Evolutionary conservation across 2,797 vertebrate genomes (phyloP), one percentile per base, ranked within the genome.

Genomic region (Halcyon badia): DNA sequence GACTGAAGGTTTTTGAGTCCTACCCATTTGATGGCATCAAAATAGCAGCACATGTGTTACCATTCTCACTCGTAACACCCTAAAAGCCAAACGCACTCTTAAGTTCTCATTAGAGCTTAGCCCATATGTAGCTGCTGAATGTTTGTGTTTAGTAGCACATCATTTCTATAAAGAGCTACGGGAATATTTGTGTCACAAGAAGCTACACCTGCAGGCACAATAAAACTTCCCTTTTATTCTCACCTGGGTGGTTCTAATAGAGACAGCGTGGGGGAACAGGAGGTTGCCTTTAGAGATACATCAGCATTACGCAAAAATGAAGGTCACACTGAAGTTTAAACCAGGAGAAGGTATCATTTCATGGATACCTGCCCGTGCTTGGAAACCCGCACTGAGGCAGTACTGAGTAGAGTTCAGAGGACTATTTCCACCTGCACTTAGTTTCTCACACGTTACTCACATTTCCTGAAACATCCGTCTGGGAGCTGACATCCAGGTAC

Each of bases 401-500:
- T 7, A 44, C 2, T 46, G 18, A 42, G 35, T 3, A 19, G 1
- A 62, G 22, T 2, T 83, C 28, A 91, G 77, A 90, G 73, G 35
- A 87, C 77, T 10, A 52, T 44, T 73, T 92, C 48, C 61, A 66
- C 14, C 20, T 21, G 37, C 61, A 49, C 28, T 20, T 19, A n/a
- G 33, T 54, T 78, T 64, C 80, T 64, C 70, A 22, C 0, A 0
- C 24, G 17, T 83, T 83, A 97, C 99, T 99, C 97, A 99, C 99
- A 82, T 99, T 99, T 31, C 98, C 98, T 0, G 99, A 99, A 93
- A 99, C 97, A 91, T 99, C 99, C 0, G 99, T 99, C 98, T 99
- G 99, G 42, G 99, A 99, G 96, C 99, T 99, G 57, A 99, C 98
- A 10, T 99, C 99, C 11, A 99, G 98, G 97, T 98, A 99, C 85